Percentiles rank a stretch among this genome's conserved stretches.
phyloP scores from a whole-genome alignment of 2,888 invertebrate genomes.

The Autographa pulchrina region DNA sequence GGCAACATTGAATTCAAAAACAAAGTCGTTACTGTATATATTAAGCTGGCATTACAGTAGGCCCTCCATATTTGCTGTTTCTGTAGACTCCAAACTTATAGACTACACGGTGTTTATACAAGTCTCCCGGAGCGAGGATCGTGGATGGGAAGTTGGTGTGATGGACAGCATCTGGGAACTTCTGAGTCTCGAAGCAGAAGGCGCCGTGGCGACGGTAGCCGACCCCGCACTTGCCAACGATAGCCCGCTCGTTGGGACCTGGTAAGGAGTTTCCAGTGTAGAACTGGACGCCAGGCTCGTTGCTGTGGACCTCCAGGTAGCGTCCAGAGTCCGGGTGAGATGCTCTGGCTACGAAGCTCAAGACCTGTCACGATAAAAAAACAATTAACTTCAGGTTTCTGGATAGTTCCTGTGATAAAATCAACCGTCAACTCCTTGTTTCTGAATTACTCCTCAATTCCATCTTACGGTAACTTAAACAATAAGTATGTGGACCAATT shows the following conservation, averaged over 20 bases:
- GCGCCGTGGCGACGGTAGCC: conserved; percentile 93
- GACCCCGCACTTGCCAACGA: conserved; percentile 76
- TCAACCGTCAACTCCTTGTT: too few relatives aligned
- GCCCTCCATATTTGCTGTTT: conserved; percentile 24
- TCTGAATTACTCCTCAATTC: too few relatives aligned
- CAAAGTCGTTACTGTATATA: too few relatives aligned
- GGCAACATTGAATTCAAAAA: too few relatives aligned
- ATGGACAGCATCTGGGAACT: conserved; percentile 96
- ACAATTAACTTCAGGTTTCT: too few relatives aligned
- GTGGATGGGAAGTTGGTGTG: conserved; percentile 93
- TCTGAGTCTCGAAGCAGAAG: conserved; percentile 97
- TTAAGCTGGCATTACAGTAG: conserved; percentile 28
- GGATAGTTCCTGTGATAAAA: too few relatives aligned
- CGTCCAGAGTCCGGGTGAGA: conserved; percentile 92
- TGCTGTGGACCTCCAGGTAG: conserved; percentile 93
- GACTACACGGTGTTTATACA: conserved; percentile 92
- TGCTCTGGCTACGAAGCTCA: conserved; percentile 86
- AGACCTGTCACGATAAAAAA: conserved; percentile 63
- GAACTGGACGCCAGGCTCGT: conserved; percentile 97
- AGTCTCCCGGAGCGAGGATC: conserved; percentile 91
- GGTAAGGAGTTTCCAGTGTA: conserved; percentile 95
- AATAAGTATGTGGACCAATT: too few relatives aligned
- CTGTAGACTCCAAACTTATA: conserved; percentile 91
- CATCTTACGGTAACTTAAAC: too few relatives aligned
- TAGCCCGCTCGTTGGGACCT: conserved; percentile 76